Conservation (phyloP, 2,113 vertebrate species). For the Entomyzon cyanotis region DNA sequence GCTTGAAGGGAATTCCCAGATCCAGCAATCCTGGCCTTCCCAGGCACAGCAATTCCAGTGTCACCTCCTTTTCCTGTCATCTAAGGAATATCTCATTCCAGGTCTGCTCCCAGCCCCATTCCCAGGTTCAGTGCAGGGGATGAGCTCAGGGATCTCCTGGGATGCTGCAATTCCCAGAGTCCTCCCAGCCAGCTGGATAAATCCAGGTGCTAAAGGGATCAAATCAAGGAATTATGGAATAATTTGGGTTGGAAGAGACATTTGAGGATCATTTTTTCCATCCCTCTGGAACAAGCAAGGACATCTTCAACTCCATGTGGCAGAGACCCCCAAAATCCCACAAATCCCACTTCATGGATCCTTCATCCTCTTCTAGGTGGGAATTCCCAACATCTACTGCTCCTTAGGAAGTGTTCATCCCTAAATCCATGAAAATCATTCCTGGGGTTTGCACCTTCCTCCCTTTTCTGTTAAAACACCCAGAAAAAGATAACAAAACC, state of each 20-base stretch:
- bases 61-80: neutral
- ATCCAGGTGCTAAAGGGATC: neutral
- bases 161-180: neutral
- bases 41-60: neutral
- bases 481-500: neutral
- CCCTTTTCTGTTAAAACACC: neutral
- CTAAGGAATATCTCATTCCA: fast-evolving
- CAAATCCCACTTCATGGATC: neutral
- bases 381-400: neutral
- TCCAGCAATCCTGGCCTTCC: neutral
- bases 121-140: fast-evolving
- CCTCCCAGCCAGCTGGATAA: neutral
- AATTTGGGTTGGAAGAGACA: neutral
- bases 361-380: neutral
- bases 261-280: neutral
- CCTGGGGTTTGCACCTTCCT: no score
- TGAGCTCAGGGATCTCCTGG: neutral
- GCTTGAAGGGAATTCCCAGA: fast-evolving
- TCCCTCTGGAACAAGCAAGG: neutral
- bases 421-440: neutral
- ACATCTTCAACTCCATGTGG: neutral
- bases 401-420: neutral
- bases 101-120: neutral
- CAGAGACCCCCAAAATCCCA: neutral
- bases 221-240: neutral